Conservation (phyloP, 1,140 invertebrate species). For the Pectinophora gossypiella region DNA sequence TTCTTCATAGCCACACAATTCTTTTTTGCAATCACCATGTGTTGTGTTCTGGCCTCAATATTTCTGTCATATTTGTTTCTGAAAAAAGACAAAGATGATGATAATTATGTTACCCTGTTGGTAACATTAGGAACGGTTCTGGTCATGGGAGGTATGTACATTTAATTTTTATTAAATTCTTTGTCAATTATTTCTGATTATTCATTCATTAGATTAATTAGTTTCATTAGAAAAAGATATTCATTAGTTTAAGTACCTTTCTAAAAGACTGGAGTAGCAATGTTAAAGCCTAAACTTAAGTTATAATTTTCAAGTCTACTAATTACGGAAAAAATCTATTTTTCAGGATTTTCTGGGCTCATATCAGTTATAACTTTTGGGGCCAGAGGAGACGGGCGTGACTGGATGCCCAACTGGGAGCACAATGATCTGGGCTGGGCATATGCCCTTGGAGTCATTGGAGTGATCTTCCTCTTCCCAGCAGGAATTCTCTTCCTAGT, state of each 20-base stretch:
- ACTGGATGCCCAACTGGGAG: conserved; percentile 98
- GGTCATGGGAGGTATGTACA: conserved; percentile 74
- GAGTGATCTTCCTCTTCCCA: conserved; percentile 83
- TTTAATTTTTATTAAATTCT: neutral
- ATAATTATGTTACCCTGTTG: conserved; percentile 84
- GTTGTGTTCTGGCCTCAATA: conserved; percentile 83
- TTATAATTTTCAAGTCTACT: no score
- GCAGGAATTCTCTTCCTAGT: conserved; percentile 87
- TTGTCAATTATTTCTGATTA: neutral
- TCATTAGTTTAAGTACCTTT: no score
- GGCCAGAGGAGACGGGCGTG: conserved; percentile 89
- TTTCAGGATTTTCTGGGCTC: conserved; percentile 83
- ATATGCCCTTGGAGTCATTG: conserved; percentile 90
- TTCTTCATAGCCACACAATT: conserved; percentile 96
- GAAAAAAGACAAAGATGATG: conserved; percentile 85
- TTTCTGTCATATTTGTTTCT: conserved; percentile 84
- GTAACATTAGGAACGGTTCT: conserved; percentile 84
- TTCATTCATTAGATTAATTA: no score
- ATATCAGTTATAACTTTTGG: conserved; percentile 85
- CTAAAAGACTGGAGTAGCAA: no score
- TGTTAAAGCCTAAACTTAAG: no score
- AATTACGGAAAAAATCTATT: no score
- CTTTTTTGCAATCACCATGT: conserved; percentile 91
- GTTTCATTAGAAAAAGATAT: no score
- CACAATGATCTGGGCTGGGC: conserved; percentile 98